phyloP scores from a whole-genome alignment of 2,113 vertebrate species.

The Cololabis saira region DNA sequence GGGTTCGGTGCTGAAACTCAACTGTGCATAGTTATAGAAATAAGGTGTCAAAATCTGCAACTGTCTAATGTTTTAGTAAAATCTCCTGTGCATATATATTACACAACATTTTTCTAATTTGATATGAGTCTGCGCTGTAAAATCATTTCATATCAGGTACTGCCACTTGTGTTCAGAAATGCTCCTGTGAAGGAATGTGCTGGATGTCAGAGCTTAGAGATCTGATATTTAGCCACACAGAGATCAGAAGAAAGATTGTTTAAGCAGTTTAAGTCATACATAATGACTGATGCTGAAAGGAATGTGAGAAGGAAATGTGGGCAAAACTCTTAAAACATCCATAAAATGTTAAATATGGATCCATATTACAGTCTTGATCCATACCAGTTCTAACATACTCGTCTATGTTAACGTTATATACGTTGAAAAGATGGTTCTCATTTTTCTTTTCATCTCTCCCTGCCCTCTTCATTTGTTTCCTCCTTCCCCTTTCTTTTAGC shows the following conservation, averaged over 20 bases:
- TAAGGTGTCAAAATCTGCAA: background rate
- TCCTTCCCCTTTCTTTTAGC: slow-evolving; percentile 47
- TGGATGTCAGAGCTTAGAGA: background rate
- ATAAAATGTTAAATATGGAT: too few species aligned
- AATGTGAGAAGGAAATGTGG: background rate
- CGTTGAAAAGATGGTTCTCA: background rate
- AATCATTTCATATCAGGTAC: background rate
- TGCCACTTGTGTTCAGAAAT: background rate
- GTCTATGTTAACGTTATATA: background rate
- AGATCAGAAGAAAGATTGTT: background rate
- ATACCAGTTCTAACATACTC: background rate
- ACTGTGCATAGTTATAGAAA: background rate
- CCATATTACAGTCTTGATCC: too few species aligned
- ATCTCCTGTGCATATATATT: slow-evolving; percentile 1
- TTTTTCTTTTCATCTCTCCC: slow-evolving; percentile 2
- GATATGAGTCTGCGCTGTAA: background rate
- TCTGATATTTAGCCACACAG: background rate
- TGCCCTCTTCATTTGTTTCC: slow-evolving; percentile 35
- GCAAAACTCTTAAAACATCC: too few species aligned
- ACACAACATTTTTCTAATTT: background rate
- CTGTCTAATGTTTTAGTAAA: background rate
- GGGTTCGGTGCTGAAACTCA: background rate
- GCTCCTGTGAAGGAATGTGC: background rate
- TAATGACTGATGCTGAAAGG: background rate
- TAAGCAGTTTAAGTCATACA: background rate